phyloP scores from a whole-genome alignment of 2,888 invertebrate genomes.

The Pseudococcus longispinus region DNA sequence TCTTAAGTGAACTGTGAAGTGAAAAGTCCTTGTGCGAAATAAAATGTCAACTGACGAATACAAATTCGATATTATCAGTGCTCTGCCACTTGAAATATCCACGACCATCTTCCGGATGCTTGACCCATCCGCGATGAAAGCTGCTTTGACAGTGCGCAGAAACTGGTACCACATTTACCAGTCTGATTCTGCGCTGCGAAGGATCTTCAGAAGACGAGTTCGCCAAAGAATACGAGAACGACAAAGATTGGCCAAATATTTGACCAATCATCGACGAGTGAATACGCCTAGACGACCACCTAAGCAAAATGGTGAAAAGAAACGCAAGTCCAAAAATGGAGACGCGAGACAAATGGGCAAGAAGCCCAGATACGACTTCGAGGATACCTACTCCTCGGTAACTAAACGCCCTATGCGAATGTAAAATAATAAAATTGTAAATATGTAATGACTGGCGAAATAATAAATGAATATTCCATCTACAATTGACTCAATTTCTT shows the following conservation, averaged over 20 bases:
- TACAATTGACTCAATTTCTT: background rate
- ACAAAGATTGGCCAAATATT: background rate
- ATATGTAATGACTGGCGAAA: background rate
- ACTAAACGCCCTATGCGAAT: background rate
- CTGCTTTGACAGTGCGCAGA: background rate
- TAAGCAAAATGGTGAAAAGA: background rate
- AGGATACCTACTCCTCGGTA: background rate
- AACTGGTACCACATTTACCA: background rate
- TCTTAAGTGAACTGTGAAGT: background rate
- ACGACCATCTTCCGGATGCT: background rate
- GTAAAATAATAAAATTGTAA: background rate
- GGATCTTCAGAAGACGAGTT: background rate
- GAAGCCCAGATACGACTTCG: background rate
- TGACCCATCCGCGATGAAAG: background rate
- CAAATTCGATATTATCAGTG: background rate
- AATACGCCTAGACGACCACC: background rate
- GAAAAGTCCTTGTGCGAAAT: background rate
- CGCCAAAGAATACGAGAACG: background rate
- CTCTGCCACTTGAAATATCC: background rate
- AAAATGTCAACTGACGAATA: background rate
- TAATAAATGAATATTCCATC: background rate
- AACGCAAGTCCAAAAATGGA: background rate
- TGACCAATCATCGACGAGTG: background rate
- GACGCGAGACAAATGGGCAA: background rate
- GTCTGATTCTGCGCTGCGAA: background rate